Evolutionary conservation across 2,797 vertebrate genomes (phyloP), one percentile per base, ranked within the genome.

Genomic region (Rhyacichthys aspro): DNA sequence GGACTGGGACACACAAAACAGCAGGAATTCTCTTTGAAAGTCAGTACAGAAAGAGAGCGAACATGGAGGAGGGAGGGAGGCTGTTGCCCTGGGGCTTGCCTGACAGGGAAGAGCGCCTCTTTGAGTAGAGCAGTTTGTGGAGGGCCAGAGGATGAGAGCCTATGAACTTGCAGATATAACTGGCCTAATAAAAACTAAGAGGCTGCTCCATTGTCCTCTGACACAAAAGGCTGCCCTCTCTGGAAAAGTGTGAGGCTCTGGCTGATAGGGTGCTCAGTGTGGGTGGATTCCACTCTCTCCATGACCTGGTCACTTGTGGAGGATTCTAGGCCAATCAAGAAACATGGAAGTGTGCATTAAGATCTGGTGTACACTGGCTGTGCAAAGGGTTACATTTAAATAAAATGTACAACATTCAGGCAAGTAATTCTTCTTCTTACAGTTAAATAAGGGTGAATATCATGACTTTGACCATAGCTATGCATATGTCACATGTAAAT

Each of bases 21-120:
- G 84, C 83, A 83, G 84, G 85, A 82, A 76, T 81, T 85, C 78
- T 86, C 85, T 89, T 89, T 88, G 83, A 86, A 88, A 82, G 73
- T 75, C 78, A 46, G 79, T 58, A 19, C 37, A 82, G 81, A 84
- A 52, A 76, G 58, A 63, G 65, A 72, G 68, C 36, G 72, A 73
- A 70, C 49, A 43, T 65, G 84, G 75, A 76, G 77, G 79, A 84
- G 72, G 74, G 79, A 67, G 73, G 80, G 66, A 45, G 73, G 76
- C 66, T 61, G 78, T 69, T 59, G 83, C 72, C 85, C 81, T 15
- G 41, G 10, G 77, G 84, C 71, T 52, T 74, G 77, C 76, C 84
- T 75, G 12, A 59, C 16, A 72, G 88, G 75, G 37, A 54, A 67
- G 75, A 74, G 78, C 33, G 65, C 60, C 67, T 84, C 87, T 87